phyloP scores from a whole-genome alignment of 2,113 vertebrate genomes.

The Epinephelus cyanopodus region DNA sequence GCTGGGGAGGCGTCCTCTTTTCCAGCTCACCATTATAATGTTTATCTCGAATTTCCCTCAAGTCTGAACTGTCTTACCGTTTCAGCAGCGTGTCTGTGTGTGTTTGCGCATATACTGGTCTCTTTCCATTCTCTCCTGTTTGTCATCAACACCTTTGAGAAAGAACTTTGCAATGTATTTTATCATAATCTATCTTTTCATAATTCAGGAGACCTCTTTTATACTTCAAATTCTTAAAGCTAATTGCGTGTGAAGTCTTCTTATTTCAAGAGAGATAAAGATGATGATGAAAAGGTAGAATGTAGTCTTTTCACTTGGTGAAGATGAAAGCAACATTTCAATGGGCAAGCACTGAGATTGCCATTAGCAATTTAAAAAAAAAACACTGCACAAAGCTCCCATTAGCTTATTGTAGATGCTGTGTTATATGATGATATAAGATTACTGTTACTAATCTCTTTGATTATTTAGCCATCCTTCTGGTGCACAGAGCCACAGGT shows the following conservation, averaged over 20 bases:
- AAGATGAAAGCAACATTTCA: conserved; percentile 14
- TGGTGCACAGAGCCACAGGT: neutral
- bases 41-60: neutral
- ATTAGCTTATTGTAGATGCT: conserved; percentile 22
- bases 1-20: neutral
- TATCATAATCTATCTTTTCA: neutral
- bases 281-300: neutral
- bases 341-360: conserved; percentile 9
- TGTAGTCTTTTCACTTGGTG: neutral
- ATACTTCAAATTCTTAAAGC: conserved; percentile 11
- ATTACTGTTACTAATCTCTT: conserved; percentile 18
- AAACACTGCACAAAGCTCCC: neutral
- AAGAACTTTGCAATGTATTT: neutral
- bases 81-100: neutral
- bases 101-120: too few species aligned
- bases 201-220: neutral
- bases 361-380: conserved; percentile 30
- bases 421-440: neutral
- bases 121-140: neutral
- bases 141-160: neutral
- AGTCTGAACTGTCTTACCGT: neutral
- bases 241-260: conserved; percentile 19
- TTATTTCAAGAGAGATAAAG: neutral
- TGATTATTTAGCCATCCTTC: conserved; percentile 1
- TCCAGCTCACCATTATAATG: neutral